These are phyloP conservation scores for Leucozona laternaria DNA, from an alignment of 2,888 invertebrate species.

Conservation along the genomic window DNA sequence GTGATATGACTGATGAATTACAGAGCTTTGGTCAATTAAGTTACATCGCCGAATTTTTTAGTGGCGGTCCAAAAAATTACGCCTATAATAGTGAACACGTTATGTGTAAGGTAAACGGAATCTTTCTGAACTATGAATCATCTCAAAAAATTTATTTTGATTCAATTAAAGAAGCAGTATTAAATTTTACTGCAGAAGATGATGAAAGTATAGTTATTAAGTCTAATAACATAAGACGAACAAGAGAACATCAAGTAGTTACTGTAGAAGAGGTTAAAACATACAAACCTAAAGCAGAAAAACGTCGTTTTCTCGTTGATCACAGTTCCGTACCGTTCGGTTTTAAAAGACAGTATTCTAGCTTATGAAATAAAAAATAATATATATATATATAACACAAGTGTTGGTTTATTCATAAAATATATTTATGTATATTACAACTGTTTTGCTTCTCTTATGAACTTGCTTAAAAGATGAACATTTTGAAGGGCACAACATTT, in stretches of 20 bases:
- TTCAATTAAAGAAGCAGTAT: background rate
- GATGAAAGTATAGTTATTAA: background rate
- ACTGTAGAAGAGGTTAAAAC: background rate
- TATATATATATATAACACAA: too few species aligned
- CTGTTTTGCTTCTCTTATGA: too few species aligned
- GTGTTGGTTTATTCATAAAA: too few species aligned
- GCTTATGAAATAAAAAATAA: too few species aligned
- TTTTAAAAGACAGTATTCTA: background rate
- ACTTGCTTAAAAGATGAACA: background rate
- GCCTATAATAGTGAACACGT: background rate
- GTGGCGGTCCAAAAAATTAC: background rate
- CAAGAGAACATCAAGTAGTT: background rate
- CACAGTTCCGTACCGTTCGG: constrained; percentile 18
- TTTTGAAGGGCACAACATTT: background rate
- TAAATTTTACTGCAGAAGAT: background rate
- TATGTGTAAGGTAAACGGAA: background rate
- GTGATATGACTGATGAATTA: too few species aligned
- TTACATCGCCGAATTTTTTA: background rate
- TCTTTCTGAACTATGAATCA: background rate
- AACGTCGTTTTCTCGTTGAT: background rate
- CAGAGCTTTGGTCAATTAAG: too few species aligned
- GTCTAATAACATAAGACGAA: background rate
- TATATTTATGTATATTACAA: too few species aligned
- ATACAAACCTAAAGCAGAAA: background rate
- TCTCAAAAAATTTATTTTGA: constrained; percentile 12